phyloP scores from a whole-genome alignment of 2,797 vertebrate genomes.

The Enteromius argenteus region DNA sequence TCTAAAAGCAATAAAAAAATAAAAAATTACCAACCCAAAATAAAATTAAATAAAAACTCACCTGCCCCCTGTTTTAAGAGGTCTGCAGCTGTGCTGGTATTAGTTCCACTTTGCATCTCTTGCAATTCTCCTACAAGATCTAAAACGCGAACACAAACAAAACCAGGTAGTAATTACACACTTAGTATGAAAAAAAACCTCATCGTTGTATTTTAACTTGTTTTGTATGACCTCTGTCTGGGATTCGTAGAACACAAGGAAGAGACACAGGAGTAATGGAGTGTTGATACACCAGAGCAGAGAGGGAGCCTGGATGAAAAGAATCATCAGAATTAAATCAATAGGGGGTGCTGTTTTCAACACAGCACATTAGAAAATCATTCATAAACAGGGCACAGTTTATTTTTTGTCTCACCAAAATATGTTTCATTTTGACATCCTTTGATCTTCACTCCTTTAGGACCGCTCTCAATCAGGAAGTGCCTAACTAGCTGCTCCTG shows the following conservation, averaged over 20 bases:
- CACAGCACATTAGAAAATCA: neutral
- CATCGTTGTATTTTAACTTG: neutral
- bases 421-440: constrained; percentile 91
- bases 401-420: constrained; percentile 82
- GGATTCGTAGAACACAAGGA: constrained; percentile 86
- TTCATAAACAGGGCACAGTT: constrained; percentile 22
- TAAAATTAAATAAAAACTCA: constrained; percentile 58
- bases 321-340: constrained; percentile 10
- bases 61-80: constrained; percentile 92
- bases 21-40: neutral
- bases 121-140: constrained; percentile 86
- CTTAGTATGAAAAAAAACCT: neutral
- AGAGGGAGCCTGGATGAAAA: constrained; percentile 85
- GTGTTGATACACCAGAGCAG: constrained; percentile 92
- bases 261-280: constrained; percentile 91
- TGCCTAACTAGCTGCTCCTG: constrained; percentile 91
- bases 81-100: constrained; percentile 90
- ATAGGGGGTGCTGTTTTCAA: constrained; percentile 8
- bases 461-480: constrained; percentile 91
- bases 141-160: constrained; percentile 62
- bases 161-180: neutral
- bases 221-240: constrained; percentile 81
- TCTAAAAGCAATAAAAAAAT: neutral
- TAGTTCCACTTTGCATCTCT: constrained; percentile 79
- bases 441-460: constrained; percentile 93